A percentile compares a stretch with the other conserved stretches of the same genome.
phyloP scores from a whole-genome alignment of 2,797 vertebrate genomes.

The Okamejei kenojei region DNA sequence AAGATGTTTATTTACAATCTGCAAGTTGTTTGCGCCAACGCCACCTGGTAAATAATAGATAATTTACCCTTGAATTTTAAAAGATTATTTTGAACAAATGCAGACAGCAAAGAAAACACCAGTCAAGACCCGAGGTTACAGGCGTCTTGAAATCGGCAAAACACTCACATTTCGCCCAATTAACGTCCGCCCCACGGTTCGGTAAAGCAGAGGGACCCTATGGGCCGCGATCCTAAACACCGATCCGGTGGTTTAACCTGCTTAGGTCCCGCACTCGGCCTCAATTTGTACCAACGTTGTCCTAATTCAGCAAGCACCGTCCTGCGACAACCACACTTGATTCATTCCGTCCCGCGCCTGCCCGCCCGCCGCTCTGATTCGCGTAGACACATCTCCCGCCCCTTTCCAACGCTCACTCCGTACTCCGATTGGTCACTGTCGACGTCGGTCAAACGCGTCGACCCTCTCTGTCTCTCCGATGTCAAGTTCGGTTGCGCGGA shows the following conservation, averaged over 20 bases:
- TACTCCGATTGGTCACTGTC: neutral
- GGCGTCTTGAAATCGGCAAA: neutral
- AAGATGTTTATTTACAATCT: neutral
- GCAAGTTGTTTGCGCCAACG: neutral
- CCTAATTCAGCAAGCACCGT: neutral
- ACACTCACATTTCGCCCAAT: constrained; percentile 24
- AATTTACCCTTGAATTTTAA: neutral
- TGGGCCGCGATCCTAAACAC: neutral
- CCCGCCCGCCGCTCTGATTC: neutral
- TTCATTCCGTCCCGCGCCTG: constrained; percentile 18
- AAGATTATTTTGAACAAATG: neutral
- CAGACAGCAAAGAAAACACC: neutral
- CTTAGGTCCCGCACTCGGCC: neutral
- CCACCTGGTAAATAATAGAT: neutral
- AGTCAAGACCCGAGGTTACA: neutral
- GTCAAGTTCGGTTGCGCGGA: constrained; percentile 1
- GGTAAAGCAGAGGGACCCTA: neutral
- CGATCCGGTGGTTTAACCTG: neutral
- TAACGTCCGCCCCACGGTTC: neutral
- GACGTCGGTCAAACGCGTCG: neutral
- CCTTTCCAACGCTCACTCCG: neutral
- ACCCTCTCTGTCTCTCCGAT: too few species aligned
- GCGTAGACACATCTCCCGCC: neutral
- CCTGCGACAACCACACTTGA: constrained; percentile 14
- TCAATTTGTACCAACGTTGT: neutral